These are phyloP conservation scores for Hippocampus abdominalis DNA, from an alignment of 2,113 vertebrate species.

Conservation along the genomic window DNA sequence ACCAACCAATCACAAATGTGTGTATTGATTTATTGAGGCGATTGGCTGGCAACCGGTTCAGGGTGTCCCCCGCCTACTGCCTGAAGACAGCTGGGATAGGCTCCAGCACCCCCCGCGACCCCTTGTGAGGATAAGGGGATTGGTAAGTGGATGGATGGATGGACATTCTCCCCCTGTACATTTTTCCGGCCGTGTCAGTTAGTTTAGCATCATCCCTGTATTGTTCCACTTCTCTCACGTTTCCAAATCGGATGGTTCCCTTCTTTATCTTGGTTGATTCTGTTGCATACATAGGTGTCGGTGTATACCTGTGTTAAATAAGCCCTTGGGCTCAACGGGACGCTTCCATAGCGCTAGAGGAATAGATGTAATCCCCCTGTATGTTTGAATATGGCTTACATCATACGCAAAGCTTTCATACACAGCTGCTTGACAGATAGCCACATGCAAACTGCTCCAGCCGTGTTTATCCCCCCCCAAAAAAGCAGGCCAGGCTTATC, in stretches of 20 bases:
- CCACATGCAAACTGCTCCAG: conserved; percentile 35
- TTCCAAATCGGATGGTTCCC: conserved; percentile 34
- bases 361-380: conserved; percentile 55
- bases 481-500: conserved; percentile 27
- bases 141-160: too few species aligned
- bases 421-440: conserved; percentile 48
- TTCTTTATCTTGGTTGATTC: conserved; percentile 41
- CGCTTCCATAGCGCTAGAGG: conserved; percentile 26
- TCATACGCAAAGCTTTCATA: conserved; percentile 39
- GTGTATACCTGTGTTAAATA: conserved; percentile 42
- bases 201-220: conserved; percentile 3
- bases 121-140: too few species aligned
- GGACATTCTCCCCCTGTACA: not conserved
- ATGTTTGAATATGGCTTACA: conserved; percentile 57
- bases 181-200: conserved; percentile 28
- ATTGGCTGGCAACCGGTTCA: too few species aligned
- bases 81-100: too few species aligned
- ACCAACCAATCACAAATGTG: not conserved
- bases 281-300: conserved; percentile 31
- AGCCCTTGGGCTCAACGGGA: conserved; percentile 15
- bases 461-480: conserved; percentile 10
- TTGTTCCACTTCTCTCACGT: conserved; percentile 7
- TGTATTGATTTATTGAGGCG: not conserved
- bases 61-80: too few species aligned
- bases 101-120: too few species aligned